Evolutionary conservation across 2,797 vertebrate genomes (phyloP).

Genomic region (Cryptoblepharus egeriae): DNA sequence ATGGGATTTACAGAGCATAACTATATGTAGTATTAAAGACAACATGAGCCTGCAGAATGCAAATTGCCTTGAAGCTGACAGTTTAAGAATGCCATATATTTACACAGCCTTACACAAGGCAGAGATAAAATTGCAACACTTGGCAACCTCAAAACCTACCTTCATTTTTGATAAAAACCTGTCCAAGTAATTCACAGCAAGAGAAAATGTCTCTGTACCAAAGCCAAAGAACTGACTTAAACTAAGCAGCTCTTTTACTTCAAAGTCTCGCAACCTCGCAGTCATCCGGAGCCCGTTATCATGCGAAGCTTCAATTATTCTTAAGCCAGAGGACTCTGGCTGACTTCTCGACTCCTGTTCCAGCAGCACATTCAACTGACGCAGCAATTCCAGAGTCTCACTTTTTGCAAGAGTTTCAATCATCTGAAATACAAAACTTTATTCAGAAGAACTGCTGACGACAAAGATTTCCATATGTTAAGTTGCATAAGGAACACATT

Average conservation of each 20-base stretch:
- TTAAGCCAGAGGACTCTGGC: conserved; percentile 89
- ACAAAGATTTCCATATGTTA: neutral
- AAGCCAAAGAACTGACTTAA: conserved; percentile 95
- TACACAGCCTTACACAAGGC: neutral
- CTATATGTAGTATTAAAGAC: neutral
- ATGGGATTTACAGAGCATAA: neutral
- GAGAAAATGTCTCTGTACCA: conserved; percentile 89
- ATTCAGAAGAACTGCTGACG: neutral
- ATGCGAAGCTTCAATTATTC: conserved; percentile 87
- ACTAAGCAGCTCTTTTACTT: conserved; percentile 94
- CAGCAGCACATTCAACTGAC: conserved; percentile 84
- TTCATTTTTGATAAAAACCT: conserved; percentile 95
- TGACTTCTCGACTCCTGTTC: conserved; percentile 89
- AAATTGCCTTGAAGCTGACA: neutral
- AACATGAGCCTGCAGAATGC: neutral
- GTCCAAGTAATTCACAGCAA: conserved; percentile 91
- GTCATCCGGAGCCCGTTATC: conserved; percentile 95
- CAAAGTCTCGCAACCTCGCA: conserved; percentile 86
- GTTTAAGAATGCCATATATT: neutral
- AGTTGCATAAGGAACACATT: neutral
- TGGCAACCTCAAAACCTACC: conserved; percentile 74
- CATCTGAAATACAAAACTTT: conserved; percentile 82
- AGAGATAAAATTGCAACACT: neutral
- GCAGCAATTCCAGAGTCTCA: conserved; percentile 78
- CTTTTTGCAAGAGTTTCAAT: conserved; percentile 81